A percentile compares a stretch with the other conserved stretches of the same genome.
Evolutionary conservation across 2,113 vertebrate species (phyloP).

Genomic region (Sula dactylatra): DNA sequence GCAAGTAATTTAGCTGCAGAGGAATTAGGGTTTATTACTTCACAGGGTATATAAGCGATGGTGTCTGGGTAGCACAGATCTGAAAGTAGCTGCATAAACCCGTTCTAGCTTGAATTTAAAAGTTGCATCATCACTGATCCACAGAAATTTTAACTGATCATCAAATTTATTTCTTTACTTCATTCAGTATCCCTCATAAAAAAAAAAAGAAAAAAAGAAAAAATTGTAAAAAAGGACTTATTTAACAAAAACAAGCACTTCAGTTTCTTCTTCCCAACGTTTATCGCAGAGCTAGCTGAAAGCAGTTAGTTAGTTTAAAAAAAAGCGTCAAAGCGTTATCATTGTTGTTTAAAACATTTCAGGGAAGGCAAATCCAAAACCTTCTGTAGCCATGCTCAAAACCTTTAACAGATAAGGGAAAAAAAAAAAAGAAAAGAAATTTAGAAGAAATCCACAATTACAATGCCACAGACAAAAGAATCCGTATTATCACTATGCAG

Average conservation of each 20-base stretch:
- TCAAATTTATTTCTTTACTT: not conserved
- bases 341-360: not conserved
- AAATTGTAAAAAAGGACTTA: not conserved
- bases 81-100: not conserved
- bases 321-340: not conserved
- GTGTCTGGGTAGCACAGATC: not conserved
- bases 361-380: conserved; percentile 7
- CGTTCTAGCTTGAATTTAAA: not conserved
- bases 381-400: conserved; percentile 23
- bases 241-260: not conserved
- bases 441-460: conserved; percentile 66
- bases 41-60: not conserved
- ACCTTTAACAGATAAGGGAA: not conserved
- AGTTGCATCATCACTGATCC: not conserved
- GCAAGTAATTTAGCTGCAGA: not conserved
- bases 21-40: not conserved
- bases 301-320: not conserved
- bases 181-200: not conserved
- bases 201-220: not conserved
- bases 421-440: conserved; percentile 49
- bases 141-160: not conserved
- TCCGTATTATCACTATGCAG: conserved; percentile 35
- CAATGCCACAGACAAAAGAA: conserved; percentile 63
- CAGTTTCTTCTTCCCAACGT: conserved; percentile 10
- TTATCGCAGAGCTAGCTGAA: not conserved